phyloP scores from a whole-genome alignment of 2,797 vertebrate genomes.

The Oreonectes daqikongensis region DNA sequence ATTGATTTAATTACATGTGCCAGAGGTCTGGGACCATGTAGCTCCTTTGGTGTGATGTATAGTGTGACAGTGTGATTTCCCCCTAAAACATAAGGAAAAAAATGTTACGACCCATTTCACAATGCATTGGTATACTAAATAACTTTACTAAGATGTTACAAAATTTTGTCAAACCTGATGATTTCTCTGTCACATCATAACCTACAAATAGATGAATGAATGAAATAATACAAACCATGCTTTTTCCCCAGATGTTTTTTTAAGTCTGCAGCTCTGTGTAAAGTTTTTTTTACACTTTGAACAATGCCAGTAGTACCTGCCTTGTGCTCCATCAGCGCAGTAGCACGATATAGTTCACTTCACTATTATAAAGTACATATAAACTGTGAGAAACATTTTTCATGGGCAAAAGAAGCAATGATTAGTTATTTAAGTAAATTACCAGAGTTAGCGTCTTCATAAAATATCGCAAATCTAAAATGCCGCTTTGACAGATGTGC shows the following conservation, averaged over 20 bases:
- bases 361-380: background rate
- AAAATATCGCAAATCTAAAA: background rate
- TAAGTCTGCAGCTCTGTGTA: background rate
- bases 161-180: background rate
- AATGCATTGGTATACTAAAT: background rate
- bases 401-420: background rate
- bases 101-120: background rate
- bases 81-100: too few species aligned
- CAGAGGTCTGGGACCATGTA: constrained; percentile 2
- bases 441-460: background rate
- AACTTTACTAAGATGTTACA: background rate
- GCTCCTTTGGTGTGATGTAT: constrained; percentile 6
- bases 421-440: background rate
- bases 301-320: constrained; percentile 8
- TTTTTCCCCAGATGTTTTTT: background rate
- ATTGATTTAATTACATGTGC: background rate
- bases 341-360: background rate
- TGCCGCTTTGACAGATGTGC: background rate
- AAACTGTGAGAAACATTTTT: background rate
- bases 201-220: background rate
- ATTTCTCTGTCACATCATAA: background rate
- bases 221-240: background rate
- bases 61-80: background rate
- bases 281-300: background rate
- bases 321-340: background rate